phyloP scores from a whole-genome alignment of 2,113 vertebrate genomes.

The Pelodiscus sinensis region DNA sequence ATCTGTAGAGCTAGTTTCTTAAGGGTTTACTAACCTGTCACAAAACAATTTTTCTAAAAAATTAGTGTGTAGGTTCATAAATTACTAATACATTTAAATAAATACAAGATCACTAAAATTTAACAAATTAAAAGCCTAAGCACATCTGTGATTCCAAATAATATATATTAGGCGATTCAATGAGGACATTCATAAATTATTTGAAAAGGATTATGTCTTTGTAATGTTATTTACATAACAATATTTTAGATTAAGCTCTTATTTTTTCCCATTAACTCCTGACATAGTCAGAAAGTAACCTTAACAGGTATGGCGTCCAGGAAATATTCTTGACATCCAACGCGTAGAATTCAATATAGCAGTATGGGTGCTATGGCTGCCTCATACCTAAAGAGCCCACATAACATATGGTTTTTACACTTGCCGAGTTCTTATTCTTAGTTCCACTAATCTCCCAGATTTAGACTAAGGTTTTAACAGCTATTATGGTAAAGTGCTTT shows the following conservation, averaged over 20 bases:
- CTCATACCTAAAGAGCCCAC: conserved; percentile 48
- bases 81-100: neutral
- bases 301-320: neutral
- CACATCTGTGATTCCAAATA: neutral
- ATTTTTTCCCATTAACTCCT: neutral
- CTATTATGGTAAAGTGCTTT: conserved; percentile 71
- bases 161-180: neutral
- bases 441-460: conserved; percentile 49
- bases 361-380: conserved; percentile 24
- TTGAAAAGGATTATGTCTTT: neutral
- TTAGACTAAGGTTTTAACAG: conserved; percentile 71
- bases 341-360: neutral
- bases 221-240: neutral
- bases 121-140: neutral
- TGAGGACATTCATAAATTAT: neutral
- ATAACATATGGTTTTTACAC: conserved; percentile 30
- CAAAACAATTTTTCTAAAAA: neutral
- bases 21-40: neutral
- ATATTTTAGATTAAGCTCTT: neutral
- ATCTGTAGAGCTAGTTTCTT: neutral
- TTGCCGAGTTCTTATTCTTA: conserved; percentile 41
- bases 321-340: neutral
- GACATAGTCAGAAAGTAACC: neutral
- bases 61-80: neutral
- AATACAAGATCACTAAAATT: neutral